Evolutionary conservation across 2,113 vertebrate species (phyloP).

Genomic region (Hassar affinis): DNA sequence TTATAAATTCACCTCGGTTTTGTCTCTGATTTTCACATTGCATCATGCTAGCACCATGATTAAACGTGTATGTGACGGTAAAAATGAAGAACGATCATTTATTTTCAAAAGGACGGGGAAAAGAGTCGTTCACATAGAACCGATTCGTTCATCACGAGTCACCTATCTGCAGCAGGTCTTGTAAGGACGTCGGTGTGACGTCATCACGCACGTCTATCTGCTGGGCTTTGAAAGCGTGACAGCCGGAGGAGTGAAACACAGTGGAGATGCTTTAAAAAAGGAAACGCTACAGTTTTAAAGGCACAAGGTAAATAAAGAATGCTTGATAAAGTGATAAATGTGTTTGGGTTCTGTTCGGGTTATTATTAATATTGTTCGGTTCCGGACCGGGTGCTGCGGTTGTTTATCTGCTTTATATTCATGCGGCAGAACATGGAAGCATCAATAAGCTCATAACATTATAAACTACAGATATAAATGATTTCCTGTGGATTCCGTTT

Average conservation of each 20-base stretch:
- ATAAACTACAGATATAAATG: neutral
- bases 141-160: neutral
- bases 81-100: too few relatives aligned
- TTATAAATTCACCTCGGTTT: neutral
- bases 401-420: neutral
- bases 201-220: neutral
- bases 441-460: neutral
- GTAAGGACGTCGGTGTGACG: neutral
- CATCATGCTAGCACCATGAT: neutral
- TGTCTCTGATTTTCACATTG: neutral
- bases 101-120: neutral
- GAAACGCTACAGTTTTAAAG: neutral
- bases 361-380: neutral
- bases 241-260: neutral
- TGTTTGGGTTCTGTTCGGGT: neutral
- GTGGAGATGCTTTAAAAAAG: conserved; percentile 2
- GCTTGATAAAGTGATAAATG: neutral
- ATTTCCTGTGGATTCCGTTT: neutral
- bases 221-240: neutral
- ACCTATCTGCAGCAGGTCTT: neutral
- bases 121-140: neutral
- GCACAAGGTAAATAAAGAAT: neutral
- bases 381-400: neutral
- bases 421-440: neutral
- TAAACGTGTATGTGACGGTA: neutral